A percentile compares a stretch with the other conserved stretches of the same genome.
Evolutionary conservation across 2,888 invertebrate species (phyloP).

Genomic region (Oegoconia quadripuncta): DNA sequence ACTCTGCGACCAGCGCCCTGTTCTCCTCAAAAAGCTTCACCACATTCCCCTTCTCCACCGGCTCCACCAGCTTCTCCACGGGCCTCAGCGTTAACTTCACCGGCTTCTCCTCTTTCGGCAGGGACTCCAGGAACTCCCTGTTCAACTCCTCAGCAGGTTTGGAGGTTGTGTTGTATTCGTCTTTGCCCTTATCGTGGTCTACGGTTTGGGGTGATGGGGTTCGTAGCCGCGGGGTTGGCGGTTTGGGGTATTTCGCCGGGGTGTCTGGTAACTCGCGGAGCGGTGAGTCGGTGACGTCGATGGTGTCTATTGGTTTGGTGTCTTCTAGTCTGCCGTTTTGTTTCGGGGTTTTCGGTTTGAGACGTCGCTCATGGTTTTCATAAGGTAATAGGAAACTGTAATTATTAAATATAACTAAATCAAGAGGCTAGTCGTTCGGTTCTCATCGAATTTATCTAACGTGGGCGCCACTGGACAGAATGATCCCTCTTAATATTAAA

Average conservation of each 20-base stretch:
- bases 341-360: slow-evolving; percentile 23
- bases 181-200: slow-evolving; percentile 26
- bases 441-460: not conserved
- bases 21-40: slow-evolving; percentile 23
- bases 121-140: slow-evolving; percentile 62
- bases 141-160: slow-evolving; percentile 65
- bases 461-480: no score
- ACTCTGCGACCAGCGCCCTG: slow-evolving; percentile 13
- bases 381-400: slow-evolving; percentile 83
- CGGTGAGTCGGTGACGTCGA: slow-evolving; percentile 64
- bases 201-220: slow-evolving; percentile 41
- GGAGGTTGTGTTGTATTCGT: slow-evolving; percentile 40
- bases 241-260: not conserved
- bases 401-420: no score
- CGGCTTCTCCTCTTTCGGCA: slow-evolving; percentile 47
- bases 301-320: slow-evolving; percentile 50
- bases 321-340: slow-evolving; percentile 43
- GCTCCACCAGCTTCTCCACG: slow-evolving; percentile 48
- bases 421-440: not conserved
- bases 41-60: slow-evolving; percentile 15
- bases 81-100: slow-evolving; percentile 56
- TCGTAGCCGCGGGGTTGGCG: slow-evolving; percentile 28
- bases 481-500: no score
- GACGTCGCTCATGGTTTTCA: slow-evolving; percentile 79
- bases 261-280: slow-evolving; percentile 32